Evolutionary conservation across 2,888 invertebrate species (phyloP).

Genomic region (Ametastegia equiseti): DNA sequence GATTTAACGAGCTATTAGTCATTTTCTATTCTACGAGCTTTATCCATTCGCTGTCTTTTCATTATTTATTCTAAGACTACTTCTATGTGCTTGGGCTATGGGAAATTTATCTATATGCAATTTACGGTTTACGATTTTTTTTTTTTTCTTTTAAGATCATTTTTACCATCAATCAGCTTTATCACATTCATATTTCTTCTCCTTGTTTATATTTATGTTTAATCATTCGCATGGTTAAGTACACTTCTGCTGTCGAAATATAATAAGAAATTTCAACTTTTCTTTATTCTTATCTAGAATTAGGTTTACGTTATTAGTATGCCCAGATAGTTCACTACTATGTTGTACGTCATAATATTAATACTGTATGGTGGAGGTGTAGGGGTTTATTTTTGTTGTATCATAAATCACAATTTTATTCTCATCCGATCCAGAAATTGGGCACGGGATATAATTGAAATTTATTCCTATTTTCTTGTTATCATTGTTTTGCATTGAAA

Average conservation of each 20-base stretch:
- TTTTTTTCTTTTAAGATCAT: neutral
- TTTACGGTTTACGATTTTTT: neutral
- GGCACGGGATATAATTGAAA: neutral
- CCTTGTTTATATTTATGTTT: neutral
- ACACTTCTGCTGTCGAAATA: neutral
- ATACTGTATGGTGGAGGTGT: neutral
- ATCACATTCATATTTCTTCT: neutral
- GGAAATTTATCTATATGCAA: conserved; percentile 14
- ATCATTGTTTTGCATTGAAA: neutral
- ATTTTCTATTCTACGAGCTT: conserved; percentile 14
- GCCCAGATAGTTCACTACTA: neutral
- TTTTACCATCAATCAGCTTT: neutral
- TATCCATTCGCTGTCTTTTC: conserved; percentile 27
- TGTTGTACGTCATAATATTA: neutral
- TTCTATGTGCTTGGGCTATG: conserved; percentile 33
- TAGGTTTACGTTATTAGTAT: neutral
- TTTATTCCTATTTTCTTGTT: neutral
- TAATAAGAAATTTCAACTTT: neutral
- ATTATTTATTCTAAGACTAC: conserved; percentile 9
- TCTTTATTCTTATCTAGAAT: neutral
- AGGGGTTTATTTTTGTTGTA: neutral
- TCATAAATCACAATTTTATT: neutral
- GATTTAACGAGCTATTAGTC: conserved; percentile 19
- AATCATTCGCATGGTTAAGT: conserved; percentile 10
- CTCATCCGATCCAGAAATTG: neutral